Evolutionary conservation across 1,140 invertebrate species (phyloP).

Genomic region (Bombus cullumanus): DNA sequence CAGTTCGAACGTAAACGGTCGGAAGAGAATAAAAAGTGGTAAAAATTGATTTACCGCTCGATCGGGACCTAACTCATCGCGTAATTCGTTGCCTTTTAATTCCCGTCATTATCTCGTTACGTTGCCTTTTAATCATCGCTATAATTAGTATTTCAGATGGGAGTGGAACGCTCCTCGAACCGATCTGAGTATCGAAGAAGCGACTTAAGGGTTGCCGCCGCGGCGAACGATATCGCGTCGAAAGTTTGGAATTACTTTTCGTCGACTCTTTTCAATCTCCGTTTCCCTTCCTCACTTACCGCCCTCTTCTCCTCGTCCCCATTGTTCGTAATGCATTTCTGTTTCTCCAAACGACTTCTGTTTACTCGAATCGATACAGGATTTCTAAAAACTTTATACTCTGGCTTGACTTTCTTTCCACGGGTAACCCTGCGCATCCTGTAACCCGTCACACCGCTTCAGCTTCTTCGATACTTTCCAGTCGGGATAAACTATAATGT

Average conservation of each 20-base stretch:
- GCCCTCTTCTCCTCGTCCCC: neutral
- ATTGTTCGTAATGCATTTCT: conserved; percentile 44
- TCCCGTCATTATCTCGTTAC: conserved; percentile 6
- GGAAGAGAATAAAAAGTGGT: no score
- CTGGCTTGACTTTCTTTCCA: neutral
- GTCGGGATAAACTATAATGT: neutral
- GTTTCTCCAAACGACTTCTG: conserved; percentile 45
- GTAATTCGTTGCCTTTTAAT: neutral
- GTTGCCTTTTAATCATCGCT: conserved; percentile 63
- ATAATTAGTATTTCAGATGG: conserved; percentile 70
- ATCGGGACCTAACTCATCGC: neutral
- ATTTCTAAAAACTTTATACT: conserved; percentile 29
- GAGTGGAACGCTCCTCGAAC: conserved; percentile 28
- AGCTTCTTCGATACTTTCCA: conserved; percentile 36
- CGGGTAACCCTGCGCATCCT: neutral
- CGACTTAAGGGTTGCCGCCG: conserved; percentile 60
- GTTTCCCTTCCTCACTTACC: neutral
- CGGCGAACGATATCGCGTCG: conserved; percentile 65
- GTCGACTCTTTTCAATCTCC: conserved; percentile 60
- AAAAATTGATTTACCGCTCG: neutral
- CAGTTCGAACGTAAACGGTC: neutral
- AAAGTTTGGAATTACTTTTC: conserved; percentile 77
- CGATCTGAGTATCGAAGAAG: conserved; percentile 72
- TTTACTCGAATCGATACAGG: conserved; percentile 45
- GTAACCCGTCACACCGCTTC: neutral